phyloP scores from a whole-genome alignment of 92 coral and sea anemone species.

The Muricea muricata region DNA sequence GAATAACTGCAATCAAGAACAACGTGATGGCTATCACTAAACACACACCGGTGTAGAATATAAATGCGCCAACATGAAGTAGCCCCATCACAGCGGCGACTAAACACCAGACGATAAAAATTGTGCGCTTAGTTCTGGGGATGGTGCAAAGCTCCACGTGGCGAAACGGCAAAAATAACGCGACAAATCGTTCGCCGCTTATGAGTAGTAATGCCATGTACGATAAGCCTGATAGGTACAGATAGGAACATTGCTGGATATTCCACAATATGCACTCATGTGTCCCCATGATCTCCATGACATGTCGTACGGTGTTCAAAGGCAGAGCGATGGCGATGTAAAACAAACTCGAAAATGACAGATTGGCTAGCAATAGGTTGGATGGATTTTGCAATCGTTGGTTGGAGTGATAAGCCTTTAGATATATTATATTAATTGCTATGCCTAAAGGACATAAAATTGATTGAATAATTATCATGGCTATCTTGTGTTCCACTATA shows the following conservation, averaged over 20 bases:
- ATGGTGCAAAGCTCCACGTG: neutral
- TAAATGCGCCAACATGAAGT: neutral
- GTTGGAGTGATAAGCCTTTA: neutral
- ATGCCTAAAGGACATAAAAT: neutral
- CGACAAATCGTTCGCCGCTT: constrained; percentile 80
- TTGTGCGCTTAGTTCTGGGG: neutral
- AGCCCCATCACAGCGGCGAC: neutral
- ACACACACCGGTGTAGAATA: neutral
- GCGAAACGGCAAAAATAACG: constrained; percentile 36
- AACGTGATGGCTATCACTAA: neutral
- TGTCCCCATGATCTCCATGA: neutral
- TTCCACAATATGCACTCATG: neutral
- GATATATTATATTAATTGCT: neutral
- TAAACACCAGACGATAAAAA: neutral
- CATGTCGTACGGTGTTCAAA: neutral
- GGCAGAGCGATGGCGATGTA: neutral
- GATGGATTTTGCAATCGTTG: neutral
- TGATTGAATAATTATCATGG: neutral
- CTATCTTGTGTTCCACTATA: constrained; percentile 10
- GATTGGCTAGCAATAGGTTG: neutral
- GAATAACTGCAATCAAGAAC: neutral
- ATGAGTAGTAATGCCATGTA: constrained; percentile 81
- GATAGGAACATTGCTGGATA: neutral
- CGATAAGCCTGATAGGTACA: constrained; percentile 65
- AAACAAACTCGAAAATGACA: constrained; percentile 9